Percentiles rank a stretch among this genome's conserved stretches.
Evolutionary conservation across 2,888 invertebrate genomes (phyloP).

Genomic region (Craniophora ligustri): DNA sequence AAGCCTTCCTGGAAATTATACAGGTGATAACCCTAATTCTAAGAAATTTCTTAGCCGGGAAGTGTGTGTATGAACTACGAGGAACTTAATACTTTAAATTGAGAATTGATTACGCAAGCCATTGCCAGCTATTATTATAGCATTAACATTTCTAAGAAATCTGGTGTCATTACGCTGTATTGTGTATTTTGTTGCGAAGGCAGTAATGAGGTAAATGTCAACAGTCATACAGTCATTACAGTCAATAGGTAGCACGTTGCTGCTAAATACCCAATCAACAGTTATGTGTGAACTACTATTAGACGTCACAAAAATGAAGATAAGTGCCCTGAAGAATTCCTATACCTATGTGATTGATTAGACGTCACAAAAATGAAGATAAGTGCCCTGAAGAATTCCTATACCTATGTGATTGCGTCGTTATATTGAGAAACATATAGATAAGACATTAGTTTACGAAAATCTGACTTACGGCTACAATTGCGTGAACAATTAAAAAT

Average conservation of each 20-base stretch:
- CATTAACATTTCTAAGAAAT: slow-evolving; percentile 35
- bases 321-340: no score
- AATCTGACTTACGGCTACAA: slow-evolving; percentile 1
- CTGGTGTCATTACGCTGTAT: slow-evolving; percentile 12
- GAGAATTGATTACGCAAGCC: slow-evolving; percentile 21
- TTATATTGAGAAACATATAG: background rate
- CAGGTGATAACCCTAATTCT: slow-evolving; percentile 12
- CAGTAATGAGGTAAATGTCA: slow-evolving; percentile 9
- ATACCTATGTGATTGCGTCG: background rate
- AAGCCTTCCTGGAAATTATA: slow-evolving; percentile 7
- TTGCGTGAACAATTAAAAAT: slow-evolving; percentile 26
- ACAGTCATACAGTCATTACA: background rate
- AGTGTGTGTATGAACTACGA: slow-evolving; percentile 4
- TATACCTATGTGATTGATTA: background rate
- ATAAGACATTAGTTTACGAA: background rate
- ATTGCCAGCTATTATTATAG: slow-evolving; percentile 39
- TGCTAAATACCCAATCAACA: slow-evolving; percentile 35
- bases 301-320: slow-evolving; percentile 2
- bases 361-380: slow-evolving; percentile 2
- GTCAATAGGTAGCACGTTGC: slow-evolving; percentile 16
- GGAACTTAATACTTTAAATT: slow-evolving; percentile 4
- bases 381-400: no score
- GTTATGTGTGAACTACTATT: slow-evolving; percentile 21
- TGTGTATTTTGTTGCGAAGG: slow-evolving; percentile 20
- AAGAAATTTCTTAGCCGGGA: slow-evolving; percentile 16